Base-by-base conservation (phyloP, 2,113 vertebrate genomes). In the Prunella fulvescens region DNA sequence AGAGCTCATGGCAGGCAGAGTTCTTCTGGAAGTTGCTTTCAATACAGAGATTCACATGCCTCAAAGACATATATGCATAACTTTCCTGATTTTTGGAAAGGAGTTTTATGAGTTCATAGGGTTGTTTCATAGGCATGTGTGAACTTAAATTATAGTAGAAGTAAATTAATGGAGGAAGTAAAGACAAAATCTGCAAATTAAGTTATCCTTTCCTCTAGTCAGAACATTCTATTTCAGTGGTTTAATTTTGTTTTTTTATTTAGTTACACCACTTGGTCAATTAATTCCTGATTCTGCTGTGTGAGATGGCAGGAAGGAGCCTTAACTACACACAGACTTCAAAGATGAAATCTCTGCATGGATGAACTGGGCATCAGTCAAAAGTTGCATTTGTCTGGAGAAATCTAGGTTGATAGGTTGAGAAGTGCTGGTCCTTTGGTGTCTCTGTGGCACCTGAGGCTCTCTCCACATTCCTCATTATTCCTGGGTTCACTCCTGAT, bases 41-140 rank as follows among this genome's bases (percentile, higher is more conserved):
- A 35, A 26, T 70, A n/a, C 17, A n/a, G 44, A 35, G 25, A 11
- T 83, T 65, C 78, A 39, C 11, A 2, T 69, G 35, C 33, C 66
- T 88, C 11, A 31, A 24, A 88, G 20, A 54, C 0, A 0, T 44
- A 22, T 33, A 7, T 20, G 3, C 45, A 6, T 40, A 51, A 69
- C 14, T 28, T 61, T 48, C 1, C 48, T 35, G 28, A 17, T 79
- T 56, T 33, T 69, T 61, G 80, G 29, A 35, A 47, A 65, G 81
- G 11, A 20, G n/a, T 29, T 81, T 79, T 67, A 11, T 33, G 48
- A 67, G 20, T 58, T 61, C 25, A 53, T 62, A 18, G 10, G 3
- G 3, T 33, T 80, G 29, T 81, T 76, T 24, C 19, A 39, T 19
- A 19, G 10, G 12, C 10, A 26, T 53, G 6, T 66, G 44, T 18